Evolutionary conservation across 2,797 vertebrate genomes (phyloP), one percentile per base, ranked within the genome.

Genomic region (Hippocampus kuda): DNA sequence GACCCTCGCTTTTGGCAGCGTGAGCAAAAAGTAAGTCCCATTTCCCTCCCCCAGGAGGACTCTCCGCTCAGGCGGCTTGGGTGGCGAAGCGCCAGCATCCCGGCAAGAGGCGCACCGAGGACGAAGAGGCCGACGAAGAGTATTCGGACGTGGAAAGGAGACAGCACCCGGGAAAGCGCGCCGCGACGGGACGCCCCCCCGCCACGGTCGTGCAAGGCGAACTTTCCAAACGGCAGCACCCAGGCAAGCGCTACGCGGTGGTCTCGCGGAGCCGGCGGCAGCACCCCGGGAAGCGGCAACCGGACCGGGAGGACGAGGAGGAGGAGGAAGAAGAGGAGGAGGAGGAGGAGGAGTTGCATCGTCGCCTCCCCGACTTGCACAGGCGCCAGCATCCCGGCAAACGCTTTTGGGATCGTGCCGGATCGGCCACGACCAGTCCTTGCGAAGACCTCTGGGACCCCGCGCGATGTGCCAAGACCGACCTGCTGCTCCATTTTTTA

Each of bases 331-430:
- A 83, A 12, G 80, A 83, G 68, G 83, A 86, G 1, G 82, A 75
- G n/a, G 83, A 89, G 67, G 87, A 34, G 30, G 30, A 34, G 30
- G 30, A 4, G 24, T 83, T 88, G 4, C 83, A 89, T 11, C 82
- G 83, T 60, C 86, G 83, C 12, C 72, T 86, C 9, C 70, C 68
- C 10, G 76, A 86, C 0, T 12, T 89, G 54, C 90, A 93, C 76
- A 95, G 94, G 84, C 92, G 86, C 24, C 97, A 96, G 73, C 94
- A 94, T 63, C 92, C 92, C 0, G 93, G 93, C 44, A 97, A 93
- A 87, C 89, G 91, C 57, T 83, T 87, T 76, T 83, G 86, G 90
- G 90, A 91, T 82, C 82, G 79, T 73, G 80, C 84, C 78, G 90
- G 91, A 82, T 82, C 90, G 26, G 79, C 77, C 75, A 73, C 84